Conservation (phyloP, 2,797 vertebrate genomes). For the Xyrichtys novacula region DNA sequence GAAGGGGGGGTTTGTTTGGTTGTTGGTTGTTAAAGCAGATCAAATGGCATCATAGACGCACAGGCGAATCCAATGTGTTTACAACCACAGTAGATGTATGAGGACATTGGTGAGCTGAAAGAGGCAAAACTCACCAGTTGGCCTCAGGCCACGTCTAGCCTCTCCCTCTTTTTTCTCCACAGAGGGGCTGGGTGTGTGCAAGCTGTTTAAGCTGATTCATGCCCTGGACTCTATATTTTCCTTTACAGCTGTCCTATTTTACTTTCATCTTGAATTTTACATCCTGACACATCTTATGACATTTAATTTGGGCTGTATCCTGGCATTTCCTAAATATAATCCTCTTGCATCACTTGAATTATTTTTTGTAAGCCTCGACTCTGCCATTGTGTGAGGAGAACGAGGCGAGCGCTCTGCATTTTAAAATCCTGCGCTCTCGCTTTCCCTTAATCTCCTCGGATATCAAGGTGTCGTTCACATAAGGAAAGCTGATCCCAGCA, state of each 20-base stretch:
- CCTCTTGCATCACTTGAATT: conserved; percentile 39
- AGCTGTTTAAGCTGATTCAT: conserved; percentile 33
- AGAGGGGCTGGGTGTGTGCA: conserved; percentile 35
- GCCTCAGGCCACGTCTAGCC: conserved; percentile 42
- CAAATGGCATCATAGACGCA: conserved; percentile 47
- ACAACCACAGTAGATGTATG: conserved; percentile 31
- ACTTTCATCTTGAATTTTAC: conserved; percentile 20
- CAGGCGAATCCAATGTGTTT: conserved; percentile 50
- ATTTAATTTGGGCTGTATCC: conserved; percentile 22
- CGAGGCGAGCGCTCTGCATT: conserved; percentile 30
- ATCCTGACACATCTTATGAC: conserved; percentile 20
- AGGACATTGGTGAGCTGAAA: conserved; percentile 45
- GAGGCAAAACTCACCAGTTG: conserved; percentile 53
- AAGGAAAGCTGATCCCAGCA: conserved; percentile 42
- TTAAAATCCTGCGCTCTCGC: conserved; percentile 24
- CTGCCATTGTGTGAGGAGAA: conserved; percentile 31
- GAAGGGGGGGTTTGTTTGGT: conserved; percentile 26
- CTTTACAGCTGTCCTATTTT: conserved; percentile 23
- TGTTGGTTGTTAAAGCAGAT: conserved; percentile 50
- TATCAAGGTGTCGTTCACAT: conserved; percentile 50
- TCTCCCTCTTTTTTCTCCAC: conserved; percentile 36
- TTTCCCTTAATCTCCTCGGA: conserved; percentile 51
- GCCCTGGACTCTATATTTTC: conserved; percentile 24
- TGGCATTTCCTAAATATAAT: conserved; percentile 22
- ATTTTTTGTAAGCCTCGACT: conserved; percentile 25